Percentiles rank a stretch among this genome's conserved stretches.
phyloP scores from a whole-genome alignment of 2,113 vertebrate species.

The Nothobranchius furzeri region DNA sequence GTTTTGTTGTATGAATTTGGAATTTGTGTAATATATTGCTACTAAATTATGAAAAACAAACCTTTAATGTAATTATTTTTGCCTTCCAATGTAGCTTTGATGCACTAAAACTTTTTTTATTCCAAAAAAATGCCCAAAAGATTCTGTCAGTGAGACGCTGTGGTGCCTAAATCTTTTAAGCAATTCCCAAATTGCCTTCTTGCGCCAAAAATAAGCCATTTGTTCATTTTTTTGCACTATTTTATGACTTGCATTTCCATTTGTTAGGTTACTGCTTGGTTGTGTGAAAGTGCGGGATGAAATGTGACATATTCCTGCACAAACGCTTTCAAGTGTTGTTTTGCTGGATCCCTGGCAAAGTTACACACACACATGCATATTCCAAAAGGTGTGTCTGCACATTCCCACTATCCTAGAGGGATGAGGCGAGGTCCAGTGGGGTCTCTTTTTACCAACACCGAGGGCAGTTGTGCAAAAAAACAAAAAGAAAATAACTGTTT shows the following conservation, averaged over 20 bases:
- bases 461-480: conserved; percentile 54
- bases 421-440: conserved; percentile 38
- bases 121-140: conserved; percentile 52
- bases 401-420: conserved; percentile 46
- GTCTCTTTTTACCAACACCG: conserved; percentile 73
- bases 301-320: conserved; percentile 28
- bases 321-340: conserved; percentile 47
- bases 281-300: conserved; percentile 34
- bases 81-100: conserved; percentile 81
- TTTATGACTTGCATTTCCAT: conserved; percentile 44
- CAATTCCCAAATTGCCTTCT: conserved; percentile 54
- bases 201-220: conserved; percentile 51
- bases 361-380: conserved; percentile 40
- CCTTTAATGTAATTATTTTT: conserved; percentile 78
- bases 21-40: conserved; percentile 84
- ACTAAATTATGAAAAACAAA: conserved; percentile 80
- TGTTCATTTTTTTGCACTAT: conserved; percentile 73
- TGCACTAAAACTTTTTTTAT: conserved; percentile 80
- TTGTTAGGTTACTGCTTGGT: conserved; percentile 5
- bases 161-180: conserved; percentile 35
- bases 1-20: conserved; percentile 78
- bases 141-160: conserved; percentile 41
- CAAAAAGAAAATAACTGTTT: conserved; percentile 9
- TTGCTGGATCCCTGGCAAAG: conserved; percentile 14
- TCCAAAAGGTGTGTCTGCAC: conserved; percentile 64